A percentile compares a stretch with the other conserved stretches of the same genome.
These are phyloP conservation scores for Amblyopsis rosae DNA, from an alignment of 2,113 vertebrate species.

Conservation along the genomic window DNA sequence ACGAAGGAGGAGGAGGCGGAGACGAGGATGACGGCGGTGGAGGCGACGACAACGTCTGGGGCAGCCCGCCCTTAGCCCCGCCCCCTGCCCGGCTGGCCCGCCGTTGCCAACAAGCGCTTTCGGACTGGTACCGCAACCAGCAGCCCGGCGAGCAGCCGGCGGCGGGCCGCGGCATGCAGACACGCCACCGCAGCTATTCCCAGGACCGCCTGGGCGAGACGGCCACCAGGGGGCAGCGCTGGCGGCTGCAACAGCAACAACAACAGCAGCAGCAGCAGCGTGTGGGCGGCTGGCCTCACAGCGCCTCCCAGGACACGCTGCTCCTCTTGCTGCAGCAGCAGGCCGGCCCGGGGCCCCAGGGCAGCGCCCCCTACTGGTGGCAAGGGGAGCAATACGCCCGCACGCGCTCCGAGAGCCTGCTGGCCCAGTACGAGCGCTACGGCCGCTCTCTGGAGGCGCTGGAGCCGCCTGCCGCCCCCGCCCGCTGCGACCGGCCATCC, in stretches of 20 bases:
- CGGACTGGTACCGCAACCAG: conserved; percentile 90
- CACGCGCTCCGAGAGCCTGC: conserved; percentile 84
- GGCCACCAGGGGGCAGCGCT: conserved; percentile 43
- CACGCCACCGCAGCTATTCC: conserved; percentile 89
- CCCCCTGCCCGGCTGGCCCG: conserved; percentile 49
- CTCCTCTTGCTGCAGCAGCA: conserved; percentile 74
- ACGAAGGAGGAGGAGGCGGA: conserved; percentile 55
- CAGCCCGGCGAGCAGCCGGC: conserved; percentile 50
- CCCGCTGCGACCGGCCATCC: conserved; percentile 72
- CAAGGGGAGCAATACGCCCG: conserved; percentile 68
- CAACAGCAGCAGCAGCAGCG: conserved; percentile 48
- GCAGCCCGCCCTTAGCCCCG: conserved; percentile 65
- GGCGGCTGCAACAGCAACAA: conserved; percentile 28
- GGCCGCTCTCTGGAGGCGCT: conserved; percentile 86
- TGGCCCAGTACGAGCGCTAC: conserved; percentile 75
- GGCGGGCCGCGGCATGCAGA: conserved; percentile 77
- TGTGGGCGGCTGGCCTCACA: conserved; percentile 84
- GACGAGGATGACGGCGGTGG: too few species aligned
- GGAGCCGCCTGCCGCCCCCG: conserved; percentile 75
- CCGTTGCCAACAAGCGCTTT: conserved; percentile 86
- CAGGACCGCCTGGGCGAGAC: conserved; percentile 88
- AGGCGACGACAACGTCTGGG: conserved; percentile 61
- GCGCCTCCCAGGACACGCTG: conserved; percentile 91
- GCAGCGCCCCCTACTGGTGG: conserved; percentile 63
- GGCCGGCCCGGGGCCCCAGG: conserved; percentile 58